These are phyloP conservation scores for Eleginops maclovinus DNA, from an alignment of 2,113 vertebrate species.

Conservation along the genomic window DNA sequence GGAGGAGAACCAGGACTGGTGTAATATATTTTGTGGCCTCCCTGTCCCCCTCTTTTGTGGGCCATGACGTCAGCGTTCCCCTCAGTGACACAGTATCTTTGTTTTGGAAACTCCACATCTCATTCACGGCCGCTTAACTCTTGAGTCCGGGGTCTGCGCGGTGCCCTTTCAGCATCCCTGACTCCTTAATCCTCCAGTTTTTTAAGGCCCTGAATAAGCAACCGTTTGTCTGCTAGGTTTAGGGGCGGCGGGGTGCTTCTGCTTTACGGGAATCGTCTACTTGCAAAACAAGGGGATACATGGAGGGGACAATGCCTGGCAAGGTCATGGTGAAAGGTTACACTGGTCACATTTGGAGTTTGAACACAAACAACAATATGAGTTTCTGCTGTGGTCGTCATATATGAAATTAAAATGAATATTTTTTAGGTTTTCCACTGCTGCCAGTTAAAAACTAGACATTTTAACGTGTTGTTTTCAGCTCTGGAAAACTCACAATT, in stretches of 20 bases:
- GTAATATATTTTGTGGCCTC: constrained; percentile 44
- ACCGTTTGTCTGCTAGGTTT: constrained; percentile 44
- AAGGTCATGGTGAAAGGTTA: constrained; percentile 3
- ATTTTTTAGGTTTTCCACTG: too few species aligned
- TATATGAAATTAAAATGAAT: too few species aligned
- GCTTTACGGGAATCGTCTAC: constrained; percentile 64
- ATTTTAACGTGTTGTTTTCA: too few species aligned
- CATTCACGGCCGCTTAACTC: constrained; percentile 77
- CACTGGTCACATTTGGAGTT: background rate
- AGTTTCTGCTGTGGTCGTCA: too few species aligned
- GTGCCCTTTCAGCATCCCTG: constrained; percentile 59
- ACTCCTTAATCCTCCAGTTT: constrained; percentile 70
- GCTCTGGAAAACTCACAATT: too few species aligned
- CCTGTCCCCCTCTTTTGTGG: constrained; percentile 41
- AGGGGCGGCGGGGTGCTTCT: constrained; percentile 32
- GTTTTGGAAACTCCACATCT: constrained; percentile 67
- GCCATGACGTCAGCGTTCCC: constrained; percentile 61
- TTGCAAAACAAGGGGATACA: constrained; percentile 57
- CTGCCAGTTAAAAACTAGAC: too few species aligned
- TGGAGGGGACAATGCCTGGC: background rate
- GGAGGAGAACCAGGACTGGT: background rate
- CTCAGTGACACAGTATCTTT: constrained; percentile 64
- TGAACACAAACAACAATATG: too few species aligned
- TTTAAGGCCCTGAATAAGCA: constrained; percentile 56
- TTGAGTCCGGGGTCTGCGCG: constrained; percentile 29